A percentile compares a stretch with the other conserved stretches of the same genome.
These are phyloP conservation scores for Osmoderma eremita DNA, from an alignment of 2,888 invertebrate genomes.

Conservation along the genomic window DNA sequence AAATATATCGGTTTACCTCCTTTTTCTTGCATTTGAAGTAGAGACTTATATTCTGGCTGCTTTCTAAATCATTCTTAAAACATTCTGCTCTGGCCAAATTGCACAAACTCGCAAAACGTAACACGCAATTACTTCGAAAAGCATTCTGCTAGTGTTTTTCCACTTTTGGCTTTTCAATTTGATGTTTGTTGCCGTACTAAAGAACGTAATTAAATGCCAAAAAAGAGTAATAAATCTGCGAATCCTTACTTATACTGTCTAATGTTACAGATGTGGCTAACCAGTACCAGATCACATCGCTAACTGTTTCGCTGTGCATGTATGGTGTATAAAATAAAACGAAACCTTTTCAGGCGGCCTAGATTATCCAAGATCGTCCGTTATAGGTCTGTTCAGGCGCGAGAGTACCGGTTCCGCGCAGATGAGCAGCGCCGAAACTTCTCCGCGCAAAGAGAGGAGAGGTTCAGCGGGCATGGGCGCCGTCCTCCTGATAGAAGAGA, in stretches of 20 bases:
- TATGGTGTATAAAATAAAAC: conserved; percentile 21
- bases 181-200: no score
- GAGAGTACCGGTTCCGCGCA: conserved; percentile 82
- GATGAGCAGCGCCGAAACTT: conserved; percentile 63
- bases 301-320: conserved; percentile 17
- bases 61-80: no score
- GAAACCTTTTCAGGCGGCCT: conserved; percentile 74
- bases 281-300: no score
- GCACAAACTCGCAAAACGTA: no score
- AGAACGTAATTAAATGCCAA: conserved; percentile 6
- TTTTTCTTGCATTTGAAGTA: no score
- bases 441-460: conserved; percentile 60
- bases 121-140: no score
- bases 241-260: conserved; percentile 1
- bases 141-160: no score
- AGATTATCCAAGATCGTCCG: conserved; percentile 88
- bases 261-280: conserved; percentile 25
- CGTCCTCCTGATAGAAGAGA: conserved; percentile 72
- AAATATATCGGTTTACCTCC: no score
- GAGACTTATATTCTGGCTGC: no score
- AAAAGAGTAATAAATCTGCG: neutral
- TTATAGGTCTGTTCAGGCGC: conserved; percentile 88
- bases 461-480: conserved; percentile 60
- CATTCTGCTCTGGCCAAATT: no score
- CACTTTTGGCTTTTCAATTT: no score